Evolutionary conservation across 2,113 vertebrate species (phyloP).

Genomic region (Colaptes auratus): DNA sequence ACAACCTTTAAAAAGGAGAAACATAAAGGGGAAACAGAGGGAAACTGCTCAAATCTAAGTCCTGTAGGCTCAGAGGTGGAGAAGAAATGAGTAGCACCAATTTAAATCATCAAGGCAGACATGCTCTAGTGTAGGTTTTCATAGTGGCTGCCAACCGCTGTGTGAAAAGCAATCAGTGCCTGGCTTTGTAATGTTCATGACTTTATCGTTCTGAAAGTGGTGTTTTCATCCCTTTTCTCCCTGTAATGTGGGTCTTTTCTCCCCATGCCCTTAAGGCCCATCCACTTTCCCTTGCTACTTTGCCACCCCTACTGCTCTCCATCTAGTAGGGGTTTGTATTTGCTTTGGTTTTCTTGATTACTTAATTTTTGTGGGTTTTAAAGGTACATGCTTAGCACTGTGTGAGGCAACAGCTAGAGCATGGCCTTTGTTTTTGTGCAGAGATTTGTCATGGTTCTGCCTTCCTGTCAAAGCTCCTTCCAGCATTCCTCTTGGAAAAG

Average conservation of each 20-base stretch:
- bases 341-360: neutral
- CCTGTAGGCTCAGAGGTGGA: neutral
- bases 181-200: neutral
- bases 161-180: neutral
- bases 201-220: neutral
- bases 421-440: neutral
- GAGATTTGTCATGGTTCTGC: neutral
- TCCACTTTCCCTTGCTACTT: neutral
- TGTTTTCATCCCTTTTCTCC: neutral
- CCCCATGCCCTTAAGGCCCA: neutral
- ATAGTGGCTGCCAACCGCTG: neutral
- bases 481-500: neutral
- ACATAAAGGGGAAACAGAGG: neutral
- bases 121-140: neutral
- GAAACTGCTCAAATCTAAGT: neutral
- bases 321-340: neutral
- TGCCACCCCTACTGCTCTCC: neutral
- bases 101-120: neutral
- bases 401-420: neutral
- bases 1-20: slow-evolving; percentile 10
- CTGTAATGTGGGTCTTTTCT: neutral
- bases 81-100: neutral
- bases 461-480: neutral
- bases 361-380: neutral
- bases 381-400: neutral